phyloP scores from a whole-genome alignment of 2,113 vertebrate genomes.

The Zeus faber region DNA sequence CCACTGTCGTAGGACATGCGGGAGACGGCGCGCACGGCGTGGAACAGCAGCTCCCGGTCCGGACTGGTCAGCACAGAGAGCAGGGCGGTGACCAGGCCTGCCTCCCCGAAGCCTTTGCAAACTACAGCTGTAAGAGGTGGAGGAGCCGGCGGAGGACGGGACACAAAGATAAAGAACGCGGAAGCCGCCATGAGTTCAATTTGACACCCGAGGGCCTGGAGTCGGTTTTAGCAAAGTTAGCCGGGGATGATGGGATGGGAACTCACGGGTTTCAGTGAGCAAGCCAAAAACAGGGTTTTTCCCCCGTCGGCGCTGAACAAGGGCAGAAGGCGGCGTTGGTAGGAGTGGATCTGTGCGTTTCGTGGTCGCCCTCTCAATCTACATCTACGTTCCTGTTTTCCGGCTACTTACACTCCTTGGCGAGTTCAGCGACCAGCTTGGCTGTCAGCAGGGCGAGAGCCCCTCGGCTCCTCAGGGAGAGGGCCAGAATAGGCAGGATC shows the following conservation, averaged over 20 bases:
- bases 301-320: too few relatives aligned
- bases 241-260: too few relatives aligned
- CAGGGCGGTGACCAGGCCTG: conserved; percentile 73
- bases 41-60: conserved; percentile 79
- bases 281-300: too few relatives aligned
- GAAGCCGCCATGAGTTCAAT: too few relatives aligned
- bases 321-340: too few relatives aligned
- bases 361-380: not conserved
- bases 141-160: not conserved
- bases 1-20: conserved; percentile 79
- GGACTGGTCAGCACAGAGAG: conserved; percentile 76
- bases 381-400: not conserved
- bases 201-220: too few relatives aligned
- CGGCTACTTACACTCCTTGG: conserved; percentile 75
- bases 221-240: too few relatives aligned
- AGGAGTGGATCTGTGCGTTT: too few relatives aligned
- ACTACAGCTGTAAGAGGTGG: conserved; percentile 70
- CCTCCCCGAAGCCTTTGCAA: conserved; percentile 76
- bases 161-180: not conserved
- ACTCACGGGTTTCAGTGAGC: too few relatives aligned
- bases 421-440: conserved; percentile 80
- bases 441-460: conserved; percentile 70
- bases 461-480: conserved; percentile 73
- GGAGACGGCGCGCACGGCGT: conserved; percentile 75
- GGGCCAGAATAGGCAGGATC: conserved; percentile 76